Percentiles rank a stretch among this genome's conserved stretches.
Conservation (phyloP, 2,888 invertebrate species). For the Pardosa pseudoannulata region DNA sequence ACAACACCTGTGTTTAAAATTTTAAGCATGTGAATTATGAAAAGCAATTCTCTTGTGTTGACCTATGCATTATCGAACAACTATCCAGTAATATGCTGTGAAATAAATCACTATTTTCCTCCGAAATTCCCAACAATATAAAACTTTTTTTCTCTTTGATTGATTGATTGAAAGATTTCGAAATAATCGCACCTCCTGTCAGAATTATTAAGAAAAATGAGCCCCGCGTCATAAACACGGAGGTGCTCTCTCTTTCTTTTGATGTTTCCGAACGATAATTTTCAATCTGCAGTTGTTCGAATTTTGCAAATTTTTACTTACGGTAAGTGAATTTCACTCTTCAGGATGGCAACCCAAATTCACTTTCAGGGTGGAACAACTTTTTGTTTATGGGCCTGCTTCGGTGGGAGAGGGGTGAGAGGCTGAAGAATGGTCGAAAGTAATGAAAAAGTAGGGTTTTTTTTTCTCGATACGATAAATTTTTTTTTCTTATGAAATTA, state of each 20-base stretch:
- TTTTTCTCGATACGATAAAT: no score
- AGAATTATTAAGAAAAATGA: constrained; percentile 7
- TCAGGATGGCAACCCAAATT: constrained; percentile 3
- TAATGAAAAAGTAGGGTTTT: not conserved
- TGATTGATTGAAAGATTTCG: constrained; percentile 10
- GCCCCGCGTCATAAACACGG: constrained; percentile 1
- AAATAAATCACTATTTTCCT: not conserved
- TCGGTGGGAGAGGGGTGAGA: no score
- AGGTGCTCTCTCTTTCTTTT: constrained; percentile 13
- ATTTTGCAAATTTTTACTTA: constrained; percentile 14
- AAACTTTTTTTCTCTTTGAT: constrained; percentile 6
- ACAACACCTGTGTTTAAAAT: no score
- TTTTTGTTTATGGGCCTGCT: not conserved
- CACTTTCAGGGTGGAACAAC: not conserved
- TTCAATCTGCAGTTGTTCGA: constrained; percentile 19
- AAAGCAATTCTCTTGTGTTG: not conserved
- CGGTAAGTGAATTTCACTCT: constrained; percentile 12
- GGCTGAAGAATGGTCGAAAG: not conserved
- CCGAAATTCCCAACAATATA: not conserved
- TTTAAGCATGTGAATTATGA: no score
- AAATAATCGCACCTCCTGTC: not conserved
- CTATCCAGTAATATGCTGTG: not conserved
- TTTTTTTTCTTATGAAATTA: not conserved
- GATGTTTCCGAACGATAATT: constrained; percentile 15
- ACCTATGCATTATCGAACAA: not conserved